A percentile compares a stretch with the other conserved stretches of the same genome.
Evolutionary conservation across 1,140 invertebrate species (phyloP).

Genomic region (Diabrotica virgifera): DNA sequence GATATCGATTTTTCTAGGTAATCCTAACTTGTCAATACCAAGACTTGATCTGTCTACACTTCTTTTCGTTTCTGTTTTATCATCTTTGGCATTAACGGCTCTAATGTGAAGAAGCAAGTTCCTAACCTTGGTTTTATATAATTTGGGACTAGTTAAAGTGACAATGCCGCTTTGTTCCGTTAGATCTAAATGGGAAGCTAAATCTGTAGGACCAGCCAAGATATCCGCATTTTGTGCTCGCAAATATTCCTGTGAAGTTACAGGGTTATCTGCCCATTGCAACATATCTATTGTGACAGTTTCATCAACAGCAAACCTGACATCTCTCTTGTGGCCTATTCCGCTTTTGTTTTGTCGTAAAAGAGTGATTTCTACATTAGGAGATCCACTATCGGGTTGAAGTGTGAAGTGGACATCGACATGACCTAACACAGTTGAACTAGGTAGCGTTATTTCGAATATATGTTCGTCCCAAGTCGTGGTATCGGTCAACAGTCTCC

Average conservation of each 20-base stretch:
- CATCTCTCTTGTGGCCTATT: slow-evolving; percentile 53
- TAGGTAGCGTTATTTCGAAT: slow-evolving; percentile 82
- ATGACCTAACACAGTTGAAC: slow-evolving; percentile 68
- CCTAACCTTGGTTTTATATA: slow-evolving; percentile 70
- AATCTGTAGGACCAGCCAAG: slow-evolving; percentile 80
- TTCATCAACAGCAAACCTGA: slow-evolving; percentile 46
- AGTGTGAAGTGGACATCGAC: slow-evolving; percentile 84
- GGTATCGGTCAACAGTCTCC: slow-evolving; percentile 81
- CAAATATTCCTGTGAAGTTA: slow-evolving; percentile 76
- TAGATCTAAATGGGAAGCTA: slow-evolving; percentile 77
- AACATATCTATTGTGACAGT: slow-evolving; percentile 47
- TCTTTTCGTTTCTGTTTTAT: slow-evolving; percentile 19
- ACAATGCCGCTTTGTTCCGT: slow-evolving; percentile 77
- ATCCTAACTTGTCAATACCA: slow-evolving; percentile 24
- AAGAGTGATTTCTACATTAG: slow-evolving; percentile 73
- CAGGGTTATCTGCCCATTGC: slow-evolving; percentile 67
- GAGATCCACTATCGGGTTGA: slow-evolving; percentile 61
- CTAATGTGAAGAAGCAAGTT: slow-evolving; percentile 74
- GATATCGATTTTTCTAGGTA: slow-evolving; percentile 36
- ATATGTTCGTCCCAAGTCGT: slow-evolving; percentile 88
- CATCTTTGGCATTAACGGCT: slow-evolving; percentile 60
- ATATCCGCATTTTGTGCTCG: slow-evolving; percentile 85
- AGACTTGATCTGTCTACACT: slow-evolving; percentile 37
- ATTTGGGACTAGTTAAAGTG: slow-evolving; percentile 80
- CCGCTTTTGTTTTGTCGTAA: slow-evolving; percentile 72